phyloP scores from a whole-genome alignment of 2,797 vertebrate species.

The Dromococcyx pavoninus region DNA sequence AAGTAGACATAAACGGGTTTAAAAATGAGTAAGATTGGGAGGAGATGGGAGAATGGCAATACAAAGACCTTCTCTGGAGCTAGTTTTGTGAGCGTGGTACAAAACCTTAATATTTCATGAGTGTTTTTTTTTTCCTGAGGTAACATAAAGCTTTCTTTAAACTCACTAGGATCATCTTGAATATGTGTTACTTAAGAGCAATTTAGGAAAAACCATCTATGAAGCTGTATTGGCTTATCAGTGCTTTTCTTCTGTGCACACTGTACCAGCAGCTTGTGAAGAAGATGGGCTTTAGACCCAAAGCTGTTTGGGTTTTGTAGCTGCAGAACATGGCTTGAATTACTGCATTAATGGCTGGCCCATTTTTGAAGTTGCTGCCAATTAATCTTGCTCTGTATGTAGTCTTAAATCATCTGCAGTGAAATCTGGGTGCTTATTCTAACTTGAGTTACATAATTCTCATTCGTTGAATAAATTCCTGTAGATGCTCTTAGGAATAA shows the following conservation, averaged over 20 bases:
- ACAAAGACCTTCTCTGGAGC: neutral
- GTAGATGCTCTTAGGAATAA: neutral
- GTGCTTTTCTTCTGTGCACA: neutral
- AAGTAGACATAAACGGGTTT: neutral
- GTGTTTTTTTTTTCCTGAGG: neutral
- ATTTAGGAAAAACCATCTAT: neutral
- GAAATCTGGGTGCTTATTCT: neutral
- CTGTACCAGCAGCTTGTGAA: neutral
- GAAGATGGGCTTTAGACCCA: neutral
- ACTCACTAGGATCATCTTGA: neutral
- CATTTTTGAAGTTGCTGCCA: neutral
- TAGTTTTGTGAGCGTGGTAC: neutral
- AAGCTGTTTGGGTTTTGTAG: neutral
- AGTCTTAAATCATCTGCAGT: neutral
- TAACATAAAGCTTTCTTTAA: neutral
- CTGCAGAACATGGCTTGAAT: neutral
- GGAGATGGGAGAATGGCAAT: neutral
- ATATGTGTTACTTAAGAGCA: neutral
- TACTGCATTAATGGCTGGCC: neutral
- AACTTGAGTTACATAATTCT: neutral
- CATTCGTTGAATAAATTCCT: constrained; percentile 4
- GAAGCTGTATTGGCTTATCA: neutral
- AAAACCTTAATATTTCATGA: neutral
- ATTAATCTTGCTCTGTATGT: neutral
- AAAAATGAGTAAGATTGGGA: neutral